Base-by-base conservation (phyloP, 2,113 vertebrate genomes). In the Diphyllodes magnificus region DNA sequence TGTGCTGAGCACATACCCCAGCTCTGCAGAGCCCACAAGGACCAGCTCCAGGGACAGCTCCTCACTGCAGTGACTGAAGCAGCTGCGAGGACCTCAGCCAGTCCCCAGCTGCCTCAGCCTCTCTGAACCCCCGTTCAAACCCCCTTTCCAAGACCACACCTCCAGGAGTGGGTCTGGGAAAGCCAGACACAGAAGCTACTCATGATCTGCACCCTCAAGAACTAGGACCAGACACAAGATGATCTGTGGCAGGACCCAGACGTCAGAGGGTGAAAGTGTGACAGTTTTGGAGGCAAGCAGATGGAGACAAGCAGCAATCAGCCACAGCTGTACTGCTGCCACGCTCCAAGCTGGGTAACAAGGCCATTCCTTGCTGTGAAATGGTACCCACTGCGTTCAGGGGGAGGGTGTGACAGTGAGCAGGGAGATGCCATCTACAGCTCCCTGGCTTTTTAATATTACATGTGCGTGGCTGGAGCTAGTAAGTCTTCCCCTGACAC, bases 381-480 rank as follows among this genome's bases (percentile, higher is more conserved):
- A 84, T 40, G 27, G 73, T n/a, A 27, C 80, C 80, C 30, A 11
- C 25, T 42, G 39, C 69, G 40, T 63, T 33, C 81, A 63, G 33
- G 35, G 56, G 75, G 25, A 92, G 15, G 39, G 51, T 73, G 59
- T 72, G 68, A 53, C 59, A 73, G 76, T 4, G 54, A 86, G 88
- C 56, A 63, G 31, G 69, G 44, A 69, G 66, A 71, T 60, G 61
- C 33, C 64, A 80, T 49, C 68, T 51, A 35, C 30, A 53, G 45
- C 23, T 80, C 83, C 31, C 71, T 81, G 63, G 19, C 45, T 94
- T 70, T 94, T 86, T 85, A 88, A 78, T 86, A 92, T 80, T 94
- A 33, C 28, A 63, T 91, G 59, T 71, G 37, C 72, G 28, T 57
- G 56, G 65, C n/a, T 33, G 40, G 35, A 92, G 20, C 64, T 4